phyloP scores from a whole-genome alignment of 2,888 invertebrate species.

The Caenorhabditis uteleia region DNA sequence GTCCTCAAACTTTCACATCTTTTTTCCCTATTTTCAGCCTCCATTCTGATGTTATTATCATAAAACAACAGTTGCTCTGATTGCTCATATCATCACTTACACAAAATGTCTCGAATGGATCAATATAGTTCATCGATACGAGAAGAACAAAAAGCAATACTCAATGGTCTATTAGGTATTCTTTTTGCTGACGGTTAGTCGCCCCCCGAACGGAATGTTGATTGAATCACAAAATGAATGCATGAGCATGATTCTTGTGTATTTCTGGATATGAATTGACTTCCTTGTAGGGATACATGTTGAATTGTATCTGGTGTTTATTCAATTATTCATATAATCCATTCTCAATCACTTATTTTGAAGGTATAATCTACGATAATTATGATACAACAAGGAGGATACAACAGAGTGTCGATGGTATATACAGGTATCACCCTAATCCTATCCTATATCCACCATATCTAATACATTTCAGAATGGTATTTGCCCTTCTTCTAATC shows the following conservation, averaged over 20 bases:
- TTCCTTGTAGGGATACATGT: no score
- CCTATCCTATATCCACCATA: no score
- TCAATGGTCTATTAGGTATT: conserved; percentile 53
- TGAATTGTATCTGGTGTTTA: no score
- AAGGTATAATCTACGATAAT: conserved; percentile 55
- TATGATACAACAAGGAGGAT: conserved; percentile 49
- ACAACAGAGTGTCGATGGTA: conserved; percentile 48
- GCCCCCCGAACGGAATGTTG: no score
- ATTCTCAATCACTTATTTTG: not conserved
- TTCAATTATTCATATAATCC: not conserved
- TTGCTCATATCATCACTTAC: no score
- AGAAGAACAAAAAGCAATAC: conserved; percentile 51
- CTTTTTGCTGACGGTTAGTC: conserved; percentile 41
- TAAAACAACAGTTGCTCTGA: no score
- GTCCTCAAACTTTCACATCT: no score
- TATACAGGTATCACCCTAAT: conserved; percentile 33
- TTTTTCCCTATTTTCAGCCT: no score
- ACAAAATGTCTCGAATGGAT: conserved; percentile 47
- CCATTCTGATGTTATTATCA: no score
- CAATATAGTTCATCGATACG: conserved; percentile 43
- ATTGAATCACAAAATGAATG: no score
- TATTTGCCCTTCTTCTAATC: conserved; percentile 38
- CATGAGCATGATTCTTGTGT: no score
- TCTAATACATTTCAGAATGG: conserved; percentile 37
- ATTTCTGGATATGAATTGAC: no score